phyloP scores from a whole-genome alignment of 2,113 vertebrate species.

The Lepidothrix coronata region DNA sequence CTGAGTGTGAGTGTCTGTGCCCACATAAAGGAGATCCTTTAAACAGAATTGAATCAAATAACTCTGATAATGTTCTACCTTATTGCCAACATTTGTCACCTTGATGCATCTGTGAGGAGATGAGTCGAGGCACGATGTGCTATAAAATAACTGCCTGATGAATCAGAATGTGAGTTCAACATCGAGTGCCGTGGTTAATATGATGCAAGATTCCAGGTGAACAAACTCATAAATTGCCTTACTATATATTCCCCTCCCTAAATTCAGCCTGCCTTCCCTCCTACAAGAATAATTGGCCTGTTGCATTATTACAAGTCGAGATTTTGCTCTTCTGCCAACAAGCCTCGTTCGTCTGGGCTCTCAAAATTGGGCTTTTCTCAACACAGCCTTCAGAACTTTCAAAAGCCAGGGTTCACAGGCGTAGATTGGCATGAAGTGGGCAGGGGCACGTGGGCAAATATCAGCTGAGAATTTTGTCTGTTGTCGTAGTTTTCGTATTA shows the following conservation, averaged over 20 bases:
- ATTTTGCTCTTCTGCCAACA: neutral
- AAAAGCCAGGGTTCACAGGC: neutral
- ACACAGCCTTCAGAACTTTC: neutral
- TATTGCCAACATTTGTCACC: slow-evolving; percentile 52
- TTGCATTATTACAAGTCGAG: neutral
- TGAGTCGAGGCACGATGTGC: slow-evolving; percentile 8
- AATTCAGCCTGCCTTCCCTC: neutral
- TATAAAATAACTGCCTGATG: slow-evolving; percentile 25
- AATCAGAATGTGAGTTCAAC: neutral
- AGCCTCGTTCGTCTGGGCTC: neutral
- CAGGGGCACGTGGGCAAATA: neutral
- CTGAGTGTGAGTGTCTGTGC: neutral
- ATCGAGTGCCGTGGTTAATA: neutral
- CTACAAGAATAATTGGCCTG: neutral
- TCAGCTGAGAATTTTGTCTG: neutral
- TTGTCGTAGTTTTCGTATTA: neutral
- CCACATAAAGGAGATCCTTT: neutral
- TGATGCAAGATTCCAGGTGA: slow-evolving; percentile 20
- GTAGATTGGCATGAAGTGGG: fast-evolving
- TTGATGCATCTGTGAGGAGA: slow-evolving; percentile 25
- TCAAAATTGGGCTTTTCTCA: neutral
- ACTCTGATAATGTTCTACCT: slow-evolving; percentile 21
- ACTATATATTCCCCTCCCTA: neutral
- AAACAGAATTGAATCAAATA: slow-evolving; percentile 21
- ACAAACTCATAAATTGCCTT: slow-evolving; percentile 29